Conservation (phyloP, 2,797 vertebrate genomes). For the Valencia hispanica region DNA sequence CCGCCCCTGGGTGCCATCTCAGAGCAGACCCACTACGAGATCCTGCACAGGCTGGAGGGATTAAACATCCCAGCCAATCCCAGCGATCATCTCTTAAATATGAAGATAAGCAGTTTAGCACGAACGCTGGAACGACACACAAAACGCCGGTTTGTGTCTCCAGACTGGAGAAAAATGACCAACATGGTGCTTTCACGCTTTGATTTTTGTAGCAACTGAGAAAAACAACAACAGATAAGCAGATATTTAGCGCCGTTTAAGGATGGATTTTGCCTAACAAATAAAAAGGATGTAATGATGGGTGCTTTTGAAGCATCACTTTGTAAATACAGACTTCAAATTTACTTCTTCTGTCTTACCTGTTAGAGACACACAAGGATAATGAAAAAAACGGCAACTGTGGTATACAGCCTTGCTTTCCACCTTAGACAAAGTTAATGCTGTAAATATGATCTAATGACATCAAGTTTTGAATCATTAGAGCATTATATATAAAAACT, state of each 20-base stretch:
- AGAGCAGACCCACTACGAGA: neutral
- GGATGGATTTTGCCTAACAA: neutral
- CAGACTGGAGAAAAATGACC: slow-evolving; percentile 1
- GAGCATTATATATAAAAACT: no score
- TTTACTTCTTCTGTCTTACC: neutral
- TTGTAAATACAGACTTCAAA: slow-evolving; percentile 1
- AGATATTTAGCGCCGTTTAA: slow-evolving; percentile 8
- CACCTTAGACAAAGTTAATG: neutral
- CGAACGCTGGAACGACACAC: neutral
- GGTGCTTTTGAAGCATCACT: neutral
- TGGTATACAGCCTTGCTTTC: neutral
- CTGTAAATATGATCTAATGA: neutral
- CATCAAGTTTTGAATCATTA: neutral
- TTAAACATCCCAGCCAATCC: slow-evolving; percentile 12
- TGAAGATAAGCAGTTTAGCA: slow-evolving; percentile 12
- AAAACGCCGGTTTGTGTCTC: no score
- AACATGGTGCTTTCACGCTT: slow-evolving; percentile 8
- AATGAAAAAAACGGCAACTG: neutral
- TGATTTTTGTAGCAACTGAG: slow-evolving; percentile 9
- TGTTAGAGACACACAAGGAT: neutral
- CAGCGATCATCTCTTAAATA: neutral
- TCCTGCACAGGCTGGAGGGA: neutral
- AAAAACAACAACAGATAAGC: slow-evolving; percentile 1
- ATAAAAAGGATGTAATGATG: neutral
- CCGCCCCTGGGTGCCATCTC: neutral